Evolutionary conservation across 2,888 invertebrate genomes (phyloP).

Genomic region (Pseudoips prasinana): DNA sequence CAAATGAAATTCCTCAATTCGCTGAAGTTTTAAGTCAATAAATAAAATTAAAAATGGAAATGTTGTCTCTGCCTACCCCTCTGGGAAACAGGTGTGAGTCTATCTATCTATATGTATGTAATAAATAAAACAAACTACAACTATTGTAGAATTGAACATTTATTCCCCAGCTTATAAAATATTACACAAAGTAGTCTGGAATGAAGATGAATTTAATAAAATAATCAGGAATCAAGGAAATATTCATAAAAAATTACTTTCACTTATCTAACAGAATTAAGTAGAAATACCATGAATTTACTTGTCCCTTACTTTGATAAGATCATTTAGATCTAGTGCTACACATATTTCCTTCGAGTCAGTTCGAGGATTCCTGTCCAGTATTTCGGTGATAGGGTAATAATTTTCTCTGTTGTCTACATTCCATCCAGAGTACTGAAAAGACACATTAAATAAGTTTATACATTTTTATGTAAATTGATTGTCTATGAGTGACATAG

Average conservation of each 20-base stretch:
- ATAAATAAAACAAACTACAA: conserved; percentile 32
- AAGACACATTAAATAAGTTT: conserved; percentile 18
- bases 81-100: too few relatives aligned
- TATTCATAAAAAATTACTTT: conserved; percentile 65
- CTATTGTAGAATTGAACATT: conserved; percentile 67
- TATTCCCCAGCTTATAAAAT: conserved; percentile 75
- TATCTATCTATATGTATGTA: too few relatives aligned
- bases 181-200: conserved; percentile 74
- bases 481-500: too few relatives aligned
- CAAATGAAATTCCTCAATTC: too few relatives aligned
- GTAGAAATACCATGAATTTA: conserved; percentile 61
- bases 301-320: conserved; percentile 80
- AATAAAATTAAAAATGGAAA: too few relatives aligned
- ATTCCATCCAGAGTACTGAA: conserved; percentile 84
- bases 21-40: too few relatives aligned
- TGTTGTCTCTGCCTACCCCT: too few relatives aligned
- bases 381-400: conserved; percentile 80
- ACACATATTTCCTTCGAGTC: conserved; percentile 81
- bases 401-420: conserved; percentile 82
- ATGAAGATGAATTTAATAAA: conserved; percentile 74
- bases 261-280: conserved; percentile 73
- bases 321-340: conserved; percentile 79
- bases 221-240: conserved; percentile 74
- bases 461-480: too few relatives aligned
- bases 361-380: conserved; percentile 76